Base-by-base conservation (phyloP, 2,888 invertebrate genomes). In the Lysandra coridon region DNA sequence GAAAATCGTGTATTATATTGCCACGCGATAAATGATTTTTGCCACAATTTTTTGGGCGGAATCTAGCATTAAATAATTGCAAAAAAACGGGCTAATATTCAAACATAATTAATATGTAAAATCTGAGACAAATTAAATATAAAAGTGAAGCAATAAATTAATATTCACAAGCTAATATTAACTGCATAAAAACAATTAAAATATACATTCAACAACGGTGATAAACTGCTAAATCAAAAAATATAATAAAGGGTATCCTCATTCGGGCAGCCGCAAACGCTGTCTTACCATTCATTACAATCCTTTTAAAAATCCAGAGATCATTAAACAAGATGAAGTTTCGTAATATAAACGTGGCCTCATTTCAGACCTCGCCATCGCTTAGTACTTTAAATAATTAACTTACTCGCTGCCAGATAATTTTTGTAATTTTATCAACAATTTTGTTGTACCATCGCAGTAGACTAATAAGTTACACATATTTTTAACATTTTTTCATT, bases 301-400 rank as follows among this genome's bases (percentile, higher is more conserved):
- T 64, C 64, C 23, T 30, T 64, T 64, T 23, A 30, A 64, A 64
- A 30, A 64, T 64, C 64, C 64, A 12, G n/a, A 23, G 12, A 64
- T 64, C 30, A 64, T 64, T 64, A 64, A 64, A 64, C 30, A 64
- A 64, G 23, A 64, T 64, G 30, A 23, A 64, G 30, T 30, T 23
- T 10, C 64, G 64, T 1, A 23, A 30, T 64, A 64, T 64, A 64
- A 64, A 64, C 64, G 64, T 64, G 64, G 64, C 64, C 64, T 64
- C 64, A 30, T 64, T 64, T 64, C 12, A 23, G 23, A 30, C 64
- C 64, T 64, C 12, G 64, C 10, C 64, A 30, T 64, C 64, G 64
- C 30, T 64, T 64, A 64, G 64, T 30, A 30, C 64, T 64, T 64
- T 64, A 64, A 64, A 64, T 30, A 64, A 64, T 64, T 64, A 64